Conservation (phyloP, 2,113 vertebrate genomes). For the Ciconia boyciana region DNA sequence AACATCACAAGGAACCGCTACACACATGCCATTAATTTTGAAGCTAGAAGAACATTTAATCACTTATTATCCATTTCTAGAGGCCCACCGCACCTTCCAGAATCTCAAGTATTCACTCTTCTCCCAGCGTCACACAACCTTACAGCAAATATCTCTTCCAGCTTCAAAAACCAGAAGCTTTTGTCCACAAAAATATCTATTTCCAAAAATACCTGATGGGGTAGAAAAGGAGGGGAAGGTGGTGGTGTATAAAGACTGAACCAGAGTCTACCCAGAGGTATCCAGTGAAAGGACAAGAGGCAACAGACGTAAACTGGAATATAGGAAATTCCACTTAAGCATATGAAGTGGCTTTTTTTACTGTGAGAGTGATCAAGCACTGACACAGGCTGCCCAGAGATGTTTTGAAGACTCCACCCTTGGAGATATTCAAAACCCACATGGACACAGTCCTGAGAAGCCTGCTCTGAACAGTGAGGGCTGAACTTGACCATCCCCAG, state of each 20-base stretch:
- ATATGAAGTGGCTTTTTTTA: neutral
- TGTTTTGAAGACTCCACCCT: neutral
- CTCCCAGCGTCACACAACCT: neutral
- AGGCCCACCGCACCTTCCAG: neutral
- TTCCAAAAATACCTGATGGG: neutral
- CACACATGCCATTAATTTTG: neutral
- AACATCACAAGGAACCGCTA: neutral
- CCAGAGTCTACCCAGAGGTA: neutral
- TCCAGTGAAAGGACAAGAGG: neutral
- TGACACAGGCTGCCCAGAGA: neutral
- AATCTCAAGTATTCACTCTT: neutral
- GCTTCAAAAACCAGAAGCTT: neutral
- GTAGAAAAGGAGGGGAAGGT: neutral
- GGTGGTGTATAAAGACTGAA: neutral
- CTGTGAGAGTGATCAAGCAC: neutral
- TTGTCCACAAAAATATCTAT: neutral
- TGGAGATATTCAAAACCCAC: neutral
- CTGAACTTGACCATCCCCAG: neutral
- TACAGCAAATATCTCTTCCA: neutral
- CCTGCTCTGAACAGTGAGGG: neutral
- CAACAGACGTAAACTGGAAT: neutral
- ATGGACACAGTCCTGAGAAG: fast-evolving
- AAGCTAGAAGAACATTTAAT: neutral
- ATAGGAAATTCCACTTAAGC: neutral
- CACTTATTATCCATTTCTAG: neutral